phyloP scores from a whole-genome alignment of 1,140 invertebrate genomes.

The Monomorium pharaonis region DNA sequence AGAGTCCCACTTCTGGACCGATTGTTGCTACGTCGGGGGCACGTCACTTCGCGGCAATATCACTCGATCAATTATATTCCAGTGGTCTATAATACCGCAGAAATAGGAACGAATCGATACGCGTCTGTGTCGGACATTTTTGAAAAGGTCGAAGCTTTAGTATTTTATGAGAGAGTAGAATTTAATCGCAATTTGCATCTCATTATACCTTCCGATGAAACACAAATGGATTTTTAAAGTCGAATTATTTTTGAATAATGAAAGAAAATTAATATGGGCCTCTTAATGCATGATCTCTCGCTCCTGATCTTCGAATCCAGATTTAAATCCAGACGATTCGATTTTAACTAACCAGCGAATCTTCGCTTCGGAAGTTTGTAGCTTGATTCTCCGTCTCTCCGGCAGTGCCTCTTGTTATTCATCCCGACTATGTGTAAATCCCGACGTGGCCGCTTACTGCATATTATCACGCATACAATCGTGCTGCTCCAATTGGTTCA shows the following conservation, averaged over 20 bases:
- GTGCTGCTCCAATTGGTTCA: slow-evolving; percentile 41
- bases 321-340: not conserved
- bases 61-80: slow-evolving; percentile 38
- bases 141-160: not conserved
- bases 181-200: not conserved
- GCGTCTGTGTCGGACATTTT: not conserved
- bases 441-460: slow-evolving; percentile 31
- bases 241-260: slow-evolving; percentile 9
- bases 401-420: slow-evolving; percentile 30
- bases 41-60: slow-evolving; percentile 28
- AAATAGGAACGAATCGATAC: not conserved
- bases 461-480: slow-evolving; percentile 34
- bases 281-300: not conserved
- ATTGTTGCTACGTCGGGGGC: not conserved
- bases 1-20: slow-evolving; percentile 44
- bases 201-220: not conserved
- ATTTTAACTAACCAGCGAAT: not conserved
- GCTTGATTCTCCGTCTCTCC: slow-evolving; percentile 16
- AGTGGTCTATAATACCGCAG: not conserved
- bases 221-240: not conserved
- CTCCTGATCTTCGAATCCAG: not conserved
- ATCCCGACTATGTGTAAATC: not conserved
- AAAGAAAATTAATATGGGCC: not conserved
- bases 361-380: not conserved
- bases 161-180: not conserved